Percentiles rank a stretch among this genome's conserved stretches.
Conservation (phyloP, 2,113 vertebrate genomes). For the Corvus cornix region DNA sequence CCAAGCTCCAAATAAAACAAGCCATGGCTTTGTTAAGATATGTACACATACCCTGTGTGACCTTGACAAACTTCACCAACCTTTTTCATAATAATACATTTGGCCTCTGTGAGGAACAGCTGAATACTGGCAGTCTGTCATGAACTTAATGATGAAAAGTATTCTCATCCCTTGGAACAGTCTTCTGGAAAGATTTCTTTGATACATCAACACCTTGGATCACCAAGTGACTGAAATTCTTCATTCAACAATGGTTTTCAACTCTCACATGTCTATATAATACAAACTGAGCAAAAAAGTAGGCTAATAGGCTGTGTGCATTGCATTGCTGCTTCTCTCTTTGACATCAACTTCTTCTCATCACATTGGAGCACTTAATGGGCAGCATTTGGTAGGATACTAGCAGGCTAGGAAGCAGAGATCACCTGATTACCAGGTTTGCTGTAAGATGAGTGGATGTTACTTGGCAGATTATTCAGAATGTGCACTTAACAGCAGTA, state of each 20-base stretch:
- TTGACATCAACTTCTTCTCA: not conserved
- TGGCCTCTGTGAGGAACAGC: not conserved
- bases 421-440: not conserved
- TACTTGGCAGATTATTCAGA: not conserved
- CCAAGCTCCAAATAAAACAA: not conserved
- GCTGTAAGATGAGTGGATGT: not conserved
- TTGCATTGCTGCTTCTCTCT: not conserved
- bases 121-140: not conserved
- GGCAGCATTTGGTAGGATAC: not conserved
- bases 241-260: not conserved
- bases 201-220: not conserved
- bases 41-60: accelerated
- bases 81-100: not conserved
- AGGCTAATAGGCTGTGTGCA: not conserved
- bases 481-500: not conserved
- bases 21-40: not conserved
- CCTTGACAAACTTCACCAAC: not conserved
- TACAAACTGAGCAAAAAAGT: not conserved
- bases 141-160: not conserved
- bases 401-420: not conserved
- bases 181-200: not conserved
- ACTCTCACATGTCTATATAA: not conserved
- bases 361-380: accelerated
- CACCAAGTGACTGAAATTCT: not conserved
- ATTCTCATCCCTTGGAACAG: not conserved